Base-by-base conservation (phyloP, 2,113 vertebrate species). In the Epinephelus fuscoguttatus region DNA sequence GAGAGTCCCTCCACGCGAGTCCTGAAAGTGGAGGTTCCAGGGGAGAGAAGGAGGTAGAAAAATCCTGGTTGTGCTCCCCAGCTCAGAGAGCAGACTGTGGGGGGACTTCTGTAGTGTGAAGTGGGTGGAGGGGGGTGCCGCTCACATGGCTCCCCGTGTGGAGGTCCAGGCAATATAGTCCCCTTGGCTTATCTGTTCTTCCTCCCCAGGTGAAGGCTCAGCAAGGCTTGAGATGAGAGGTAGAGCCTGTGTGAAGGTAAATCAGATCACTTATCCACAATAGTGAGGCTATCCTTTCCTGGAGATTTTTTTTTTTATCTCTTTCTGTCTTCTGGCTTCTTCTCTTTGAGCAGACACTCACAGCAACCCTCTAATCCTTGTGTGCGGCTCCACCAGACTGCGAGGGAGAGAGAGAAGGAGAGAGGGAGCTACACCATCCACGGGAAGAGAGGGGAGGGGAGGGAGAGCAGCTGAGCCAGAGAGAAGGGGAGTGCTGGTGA, bases 121-220 rank as follows among this genome's bases (percentile, higher is more conserved):
- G 81, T 84, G 84, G 84, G 86, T 73, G 71, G 81, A 75, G 85
- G 88, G 33, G 42, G 77, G 86, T 80, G 87, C 89, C 49, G 91
- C 89, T 95, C 94, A 96, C 95, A 96, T 95, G 94, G 94, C 93
- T 95, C 94, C 93, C 88, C 55, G 86, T 76, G 94, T 75, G 85
- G 94, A 95, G 88, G 91, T 94, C 93, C 88, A 80, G 89, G 90
- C 75, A 90, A 76, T 53, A 80, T 64, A 66, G 91, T 92, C 91
- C 92, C 92, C 73, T 93, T 85, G 90, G 94, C 27, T 81, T 80
- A 74, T 88, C 88, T 80, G 86, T 91, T 81, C 69, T 88, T 84
- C 62, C 52, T 37, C 49, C 27, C 69, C 94, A 93, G 90, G 92
- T 94, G 70, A 85, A 81, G 84, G 59, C 86, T 75, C 61, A 79